phyloP scores from a whole-genome alignment of 2,888 invertebrate species.

The Cephus runcator region DNA sequence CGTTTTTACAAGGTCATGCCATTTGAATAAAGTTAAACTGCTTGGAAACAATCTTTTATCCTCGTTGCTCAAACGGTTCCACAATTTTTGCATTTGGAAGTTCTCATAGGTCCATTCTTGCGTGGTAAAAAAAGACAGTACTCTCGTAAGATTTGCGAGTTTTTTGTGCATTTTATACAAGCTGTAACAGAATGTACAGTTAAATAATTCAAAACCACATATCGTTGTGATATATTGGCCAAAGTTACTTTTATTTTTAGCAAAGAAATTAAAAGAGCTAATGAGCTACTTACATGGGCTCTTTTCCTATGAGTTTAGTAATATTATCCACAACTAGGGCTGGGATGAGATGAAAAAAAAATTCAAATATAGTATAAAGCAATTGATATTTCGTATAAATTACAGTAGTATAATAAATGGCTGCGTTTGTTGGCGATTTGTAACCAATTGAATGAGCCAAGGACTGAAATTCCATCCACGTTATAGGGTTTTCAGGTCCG shows the following conservation, averaged over 20 bases:
- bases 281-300: conserved; percentile 75
- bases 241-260: too few species aligned
- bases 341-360: conserved; percentile 78
- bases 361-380: conserved; percentile 72
- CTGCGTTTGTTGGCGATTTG: conserved; percentile 70
- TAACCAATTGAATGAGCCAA: conserved; percentile 65
- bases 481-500: conserved; percentile 6
- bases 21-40: conserved; percentile 75
- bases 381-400: conserved; percentile 37
- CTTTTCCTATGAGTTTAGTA: conserved; percentile 72
- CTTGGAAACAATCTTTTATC: conserved; percentile 78
- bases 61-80: conserved; percentile 66
- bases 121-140: conserved; percentile 80
- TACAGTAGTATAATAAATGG: conserved; percentile 45
- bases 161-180: conserved; percentile 72
- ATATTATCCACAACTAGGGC: conserved; percentile 79
- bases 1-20: conserved; percentile 75
- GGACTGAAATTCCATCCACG: conserved; percentile 38
- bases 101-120: conserved; percentile 81
- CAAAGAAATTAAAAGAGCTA: too few species aligned
- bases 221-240: too few species aligned
- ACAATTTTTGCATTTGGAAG: conserved; percentile 70
- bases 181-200: conserved; percentile 56
- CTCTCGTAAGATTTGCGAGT: conserved; percentile 70
- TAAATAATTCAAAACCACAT: too few species aligned